Evolutionary conservation across 2,113 vertebrate species (phyloP).

Genomic region (Ceyx cyanopectus): DNA sequence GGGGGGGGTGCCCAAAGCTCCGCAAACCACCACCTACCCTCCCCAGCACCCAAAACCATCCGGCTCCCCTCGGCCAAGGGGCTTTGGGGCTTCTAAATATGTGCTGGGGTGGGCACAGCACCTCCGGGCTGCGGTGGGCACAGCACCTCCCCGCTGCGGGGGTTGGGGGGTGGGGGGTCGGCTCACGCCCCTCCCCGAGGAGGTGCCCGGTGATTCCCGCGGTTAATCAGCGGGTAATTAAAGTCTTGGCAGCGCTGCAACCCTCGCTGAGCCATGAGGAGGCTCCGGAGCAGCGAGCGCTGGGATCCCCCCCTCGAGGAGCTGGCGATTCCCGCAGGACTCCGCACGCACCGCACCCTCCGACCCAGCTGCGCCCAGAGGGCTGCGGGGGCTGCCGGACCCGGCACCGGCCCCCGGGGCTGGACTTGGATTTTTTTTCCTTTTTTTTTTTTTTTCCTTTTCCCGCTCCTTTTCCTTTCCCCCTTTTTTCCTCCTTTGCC

Average conservation of each 20-base stretch:
- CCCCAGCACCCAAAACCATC: not conserved
- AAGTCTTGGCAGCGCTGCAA: no score
- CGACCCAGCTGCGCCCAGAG: fast-evolving
- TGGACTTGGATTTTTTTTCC: fast-evolving
- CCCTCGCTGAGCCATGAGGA: no score
- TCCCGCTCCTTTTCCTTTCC: no score
- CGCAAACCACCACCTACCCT: not conserved
- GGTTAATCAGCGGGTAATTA: not conserved
- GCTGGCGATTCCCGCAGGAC: no score
- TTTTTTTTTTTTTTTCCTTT: no score
- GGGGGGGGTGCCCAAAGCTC: not conserved
- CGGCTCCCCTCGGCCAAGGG: fast-evolving
- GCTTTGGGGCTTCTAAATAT: not conserved
- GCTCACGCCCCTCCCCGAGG: not conserved
- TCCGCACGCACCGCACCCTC: not conserved
- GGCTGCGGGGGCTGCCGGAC: not conserved
- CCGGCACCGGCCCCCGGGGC: not conserved
- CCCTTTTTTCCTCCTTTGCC: no score
- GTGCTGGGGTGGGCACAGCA: no score
- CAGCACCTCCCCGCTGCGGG: no score
- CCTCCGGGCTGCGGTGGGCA: no score
- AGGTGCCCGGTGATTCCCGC: not conserved
- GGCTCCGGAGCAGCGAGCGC: no score
- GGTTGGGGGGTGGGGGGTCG: not conserved
- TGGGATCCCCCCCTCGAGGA: no score